Conservation (phyloP, 2,797 vertebrate species). For the Mastacembelus armatus region DNA sequence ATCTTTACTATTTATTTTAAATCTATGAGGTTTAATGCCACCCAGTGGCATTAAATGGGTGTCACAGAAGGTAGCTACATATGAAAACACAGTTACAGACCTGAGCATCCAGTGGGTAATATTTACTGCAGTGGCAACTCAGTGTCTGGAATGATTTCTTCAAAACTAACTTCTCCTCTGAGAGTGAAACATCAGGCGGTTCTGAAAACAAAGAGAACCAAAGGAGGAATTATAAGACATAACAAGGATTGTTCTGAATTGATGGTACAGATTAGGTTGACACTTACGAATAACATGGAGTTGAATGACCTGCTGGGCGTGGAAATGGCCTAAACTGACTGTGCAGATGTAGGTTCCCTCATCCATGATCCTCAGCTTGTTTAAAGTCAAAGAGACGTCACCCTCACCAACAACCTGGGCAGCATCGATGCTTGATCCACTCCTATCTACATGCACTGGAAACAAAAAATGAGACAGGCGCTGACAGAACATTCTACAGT, state of each 20-base stretch:
- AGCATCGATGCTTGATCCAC: constrained; percentile 69
- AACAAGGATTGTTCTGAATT: not conserved
- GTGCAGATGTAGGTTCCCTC: constrained; percentile 89
- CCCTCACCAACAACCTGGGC: constrained; percentile 68
- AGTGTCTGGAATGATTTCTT: constrained; percentile 69
- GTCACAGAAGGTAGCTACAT: not conserved
- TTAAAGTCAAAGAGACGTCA: constrained; percentile 82
- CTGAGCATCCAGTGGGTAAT: constrained; percentile 87
- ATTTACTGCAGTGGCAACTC: constrained; percentile 83
- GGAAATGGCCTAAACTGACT: constrained; percentile 73
- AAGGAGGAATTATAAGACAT: not conserved
- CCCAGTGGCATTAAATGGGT: not conserved
- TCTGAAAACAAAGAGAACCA: constrained; percentile 60
- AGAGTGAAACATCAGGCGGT: constrained; percentile 77
- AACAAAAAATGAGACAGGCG: constrained; percentile 13
- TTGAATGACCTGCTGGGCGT: constrained; percentile 85
- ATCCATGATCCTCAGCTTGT: constrained; percentile 78
- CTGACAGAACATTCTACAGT: not conserved
- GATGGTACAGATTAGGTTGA: not conserved
- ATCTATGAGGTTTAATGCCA: too few relatives aligned
- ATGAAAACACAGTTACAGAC: constrained; percentile 55
- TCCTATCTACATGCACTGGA: constrained; percentile 69
- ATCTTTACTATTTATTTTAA: too few relatives aligned
- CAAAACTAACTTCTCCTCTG: constrained; percentile 73
- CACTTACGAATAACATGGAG: constrained; percentile 83